Conservation (phyloP, 2,888 invertebrate genomes). For the Oxystoma pomonae region DNA sequence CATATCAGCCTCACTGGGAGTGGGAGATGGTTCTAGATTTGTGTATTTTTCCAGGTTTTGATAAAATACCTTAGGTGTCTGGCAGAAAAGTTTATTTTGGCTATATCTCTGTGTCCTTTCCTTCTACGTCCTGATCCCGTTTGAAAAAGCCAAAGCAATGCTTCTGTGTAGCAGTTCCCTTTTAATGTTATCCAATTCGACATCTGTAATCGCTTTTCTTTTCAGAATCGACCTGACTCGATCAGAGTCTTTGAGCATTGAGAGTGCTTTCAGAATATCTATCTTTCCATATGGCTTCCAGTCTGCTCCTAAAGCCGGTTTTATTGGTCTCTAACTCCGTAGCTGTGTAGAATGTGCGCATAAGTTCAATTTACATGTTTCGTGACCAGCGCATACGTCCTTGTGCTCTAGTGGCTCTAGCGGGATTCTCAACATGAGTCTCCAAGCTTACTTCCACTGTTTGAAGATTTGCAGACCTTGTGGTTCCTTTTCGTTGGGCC, state of each 20-base stretch:
- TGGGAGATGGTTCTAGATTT: background rate
- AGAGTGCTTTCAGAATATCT: background rate
- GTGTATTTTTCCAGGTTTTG: background rate
- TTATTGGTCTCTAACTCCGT: background rate
- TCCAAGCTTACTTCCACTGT: background rate
- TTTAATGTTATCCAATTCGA: background rate
- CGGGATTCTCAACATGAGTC: background rate
- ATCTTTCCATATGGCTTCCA: background rate
- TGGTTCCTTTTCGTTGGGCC: background rate
- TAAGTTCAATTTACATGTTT: background rate
- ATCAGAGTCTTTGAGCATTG: background rate
- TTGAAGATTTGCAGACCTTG: background rate
- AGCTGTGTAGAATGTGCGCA: background rate
- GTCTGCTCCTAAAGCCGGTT: background rate
- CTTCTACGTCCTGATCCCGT: background rate
- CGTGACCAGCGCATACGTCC: background rate
- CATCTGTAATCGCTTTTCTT: background rate
- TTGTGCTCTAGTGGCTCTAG: background rate
- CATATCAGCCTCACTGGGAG: background rate
- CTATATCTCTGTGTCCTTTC: background rate
- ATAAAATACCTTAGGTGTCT: background rate
- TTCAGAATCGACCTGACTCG: background rate
- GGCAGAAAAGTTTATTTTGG: background rate
- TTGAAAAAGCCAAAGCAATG: background rate
- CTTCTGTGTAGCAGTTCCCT: background rate